phyloP scores from a whole-genome alignment of 2,797 vertebrate species.

The Spinibarbus caldwelli region DNA sequence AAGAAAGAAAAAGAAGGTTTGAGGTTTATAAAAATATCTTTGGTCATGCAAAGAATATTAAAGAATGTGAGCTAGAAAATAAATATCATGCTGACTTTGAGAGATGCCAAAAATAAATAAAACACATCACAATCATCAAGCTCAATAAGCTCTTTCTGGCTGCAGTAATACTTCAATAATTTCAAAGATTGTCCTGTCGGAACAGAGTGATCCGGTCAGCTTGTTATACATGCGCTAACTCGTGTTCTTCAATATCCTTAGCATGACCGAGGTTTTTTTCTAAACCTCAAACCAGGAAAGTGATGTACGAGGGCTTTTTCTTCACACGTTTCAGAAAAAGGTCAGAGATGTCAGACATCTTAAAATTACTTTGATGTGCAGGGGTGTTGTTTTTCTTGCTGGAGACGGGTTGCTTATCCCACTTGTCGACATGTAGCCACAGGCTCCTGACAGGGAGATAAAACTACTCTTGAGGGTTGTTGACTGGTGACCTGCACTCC shows the following conservation, averaged over 20 bases:
- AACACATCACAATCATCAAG: background rate
- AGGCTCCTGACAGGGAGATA: conserved; percentile 38
- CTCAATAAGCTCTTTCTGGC: background rate
- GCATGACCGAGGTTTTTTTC: background rate
- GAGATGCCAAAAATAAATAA: background rate
- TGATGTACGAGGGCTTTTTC: background rate
- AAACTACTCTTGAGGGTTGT: conserved; percentile 40
- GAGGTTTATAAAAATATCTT: too few relatives aligned
- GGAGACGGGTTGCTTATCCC: conserved; percentile 35
- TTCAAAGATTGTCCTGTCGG: background rate
- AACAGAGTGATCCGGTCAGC: conserved; percentile 7
- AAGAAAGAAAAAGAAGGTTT: conserved; percentile 5
- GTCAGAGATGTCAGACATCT: conserved; percentile 30
- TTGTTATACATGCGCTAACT: background rate
- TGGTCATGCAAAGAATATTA: background rate
- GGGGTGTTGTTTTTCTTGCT: conserved; percentile 10
- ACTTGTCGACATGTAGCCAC: conserved; percentile 42
- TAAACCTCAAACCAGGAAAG: background rate
- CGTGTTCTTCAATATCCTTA: background rate
- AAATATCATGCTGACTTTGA: background rate
- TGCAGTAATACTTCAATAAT: background rate
- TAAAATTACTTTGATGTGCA: conserved; percentile 25
- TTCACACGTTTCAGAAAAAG: conserved; percentile 22
- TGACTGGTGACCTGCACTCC: conserved; percentile 31
- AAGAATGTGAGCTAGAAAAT: background rate